phyloP scores from a whole-genome alignment of 2,888 invertebrate genomes.

The Melanophora roralis region DNA sequence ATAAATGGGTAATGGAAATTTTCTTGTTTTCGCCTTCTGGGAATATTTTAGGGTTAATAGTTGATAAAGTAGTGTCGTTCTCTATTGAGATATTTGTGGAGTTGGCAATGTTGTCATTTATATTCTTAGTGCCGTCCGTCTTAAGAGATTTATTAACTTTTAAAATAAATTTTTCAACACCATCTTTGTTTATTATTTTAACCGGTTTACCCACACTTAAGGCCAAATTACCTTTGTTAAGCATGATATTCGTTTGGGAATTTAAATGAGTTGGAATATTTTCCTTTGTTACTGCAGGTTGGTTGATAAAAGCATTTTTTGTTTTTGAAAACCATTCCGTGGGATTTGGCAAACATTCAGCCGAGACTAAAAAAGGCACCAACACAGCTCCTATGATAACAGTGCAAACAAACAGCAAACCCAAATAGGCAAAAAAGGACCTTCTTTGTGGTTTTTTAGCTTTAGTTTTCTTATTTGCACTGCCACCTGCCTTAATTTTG shows the following conservation, averaged over 20 bases:
- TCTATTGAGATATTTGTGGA: not conserved
- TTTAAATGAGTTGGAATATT: slow-evolving; percentile 35
- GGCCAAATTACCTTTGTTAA: slow-evolving; percentile 49
- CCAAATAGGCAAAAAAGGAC: slow-evolving; percentile 76
- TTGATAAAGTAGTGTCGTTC: not conserved
- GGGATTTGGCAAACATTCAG: slow-evolving; percentile 75
- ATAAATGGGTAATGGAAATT: slow-evolving; percentile 30
- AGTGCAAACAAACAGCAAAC: slow-evolving; percentile 75
- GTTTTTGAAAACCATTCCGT: slow-evolving; percentile 76
- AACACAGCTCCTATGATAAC: slow-evolving; percentile 76
- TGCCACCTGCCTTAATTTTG: slow-evolving; percentile 79
- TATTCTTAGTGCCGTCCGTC: slow-evolving; percentile 6
- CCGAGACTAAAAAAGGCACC: slow-evolving; percentile 75
- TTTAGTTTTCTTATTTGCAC: slow-evolving; percentile 72
- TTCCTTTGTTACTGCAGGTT: slow-evolving; percentile 38
- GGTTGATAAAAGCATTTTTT: slow-evolving; percentile 70
- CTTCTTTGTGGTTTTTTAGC: slow-evolving; percentile 68
- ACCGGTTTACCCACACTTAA: slow-evolving; percentile 69
- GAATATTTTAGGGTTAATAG: not conserved
- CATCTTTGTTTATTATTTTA: slow-evolving; percentile 70
- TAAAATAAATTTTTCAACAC: slow-evolving; percentile 70
- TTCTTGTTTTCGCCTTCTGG: not conserved
- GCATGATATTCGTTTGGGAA: slow-evolving; percentile 30
- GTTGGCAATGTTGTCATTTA: not conserved
- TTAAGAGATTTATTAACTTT: slow-evolving; percentile 68